Conservation (phyloP, 30 jellyfish, hydroid and myxozoan species). For the Turritopsis dohrnii region DNA sequence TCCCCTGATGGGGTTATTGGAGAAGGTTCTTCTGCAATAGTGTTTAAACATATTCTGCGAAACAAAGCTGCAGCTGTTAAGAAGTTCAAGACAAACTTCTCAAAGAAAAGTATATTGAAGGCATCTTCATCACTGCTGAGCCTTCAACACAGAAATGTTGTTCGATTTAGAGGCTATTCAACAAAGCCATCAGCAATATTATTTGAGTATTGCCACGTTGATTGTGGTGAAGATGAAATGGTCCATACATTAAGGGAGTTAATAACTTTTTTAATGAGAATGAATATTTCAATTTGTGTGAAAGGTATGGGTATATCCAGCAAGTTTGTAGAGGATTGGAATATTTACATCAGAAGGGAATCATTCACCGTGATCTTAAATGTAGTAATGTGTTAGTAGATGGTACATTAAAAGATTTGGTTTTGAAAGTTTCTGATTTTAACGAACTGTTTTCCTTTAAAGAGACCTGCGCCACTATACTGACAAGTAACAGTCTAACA, state of each 20-base stretch:
- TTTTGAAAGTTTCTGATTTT: slow-evolving; percentile 25
- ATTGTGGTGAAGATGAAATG: neutral
- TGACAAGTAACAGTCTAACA: slow-evolving; percentile 15
- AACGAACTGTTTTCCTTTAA: slow-evolving; percentile 9
- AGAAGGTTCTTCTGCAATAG: slow-evolving; percentile 38
- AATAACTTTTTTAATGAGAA: slow-evolving; percentile 25
- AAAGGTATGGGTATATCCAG: neutral
- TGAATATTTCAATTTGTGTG: neutral
- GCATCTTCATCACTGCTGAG: slow-evolving; percentile 3
- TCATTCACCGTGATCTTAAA: slow-evolving; percentile 25
- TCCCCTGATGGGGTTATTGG: slow-evolving; percentile 12
- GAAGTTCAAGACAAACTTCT: slow-evolving; percentile 12
- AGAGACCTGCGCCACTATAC: slow-evolving; percentile 9
- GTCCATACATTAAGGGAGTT: slow-evolving; percentile 17
- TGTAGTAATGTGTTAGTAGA: slow-evolving; percentile 15
- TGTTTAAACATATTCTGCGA: slow-evolving; percentile 15
- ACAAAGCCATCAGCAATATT: slow-evolving; percentile 22
- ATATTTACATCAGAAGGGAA: slow-evolving; percentile 22
- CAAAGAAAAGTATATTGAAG: neutral
- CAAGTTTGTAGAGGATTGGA: slow-evolving; percentile 13
- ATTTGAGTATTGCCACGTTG: slow-evolving; percentile 24
- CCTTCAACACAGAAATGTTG: slow-evolving; percentile 23
- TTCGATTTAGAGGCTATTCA: slow-evolving; percentile 27
- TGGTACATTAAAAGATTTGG: slow-evolving; percentile 16
- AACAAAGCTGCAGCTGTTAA: slow-evolving; percentile 28